These are phyloP conservation scores for Syngnathus scovelli DNA, from an alignment of 2,113 vertebrate species.

Conservation along the genomic window DNA sequence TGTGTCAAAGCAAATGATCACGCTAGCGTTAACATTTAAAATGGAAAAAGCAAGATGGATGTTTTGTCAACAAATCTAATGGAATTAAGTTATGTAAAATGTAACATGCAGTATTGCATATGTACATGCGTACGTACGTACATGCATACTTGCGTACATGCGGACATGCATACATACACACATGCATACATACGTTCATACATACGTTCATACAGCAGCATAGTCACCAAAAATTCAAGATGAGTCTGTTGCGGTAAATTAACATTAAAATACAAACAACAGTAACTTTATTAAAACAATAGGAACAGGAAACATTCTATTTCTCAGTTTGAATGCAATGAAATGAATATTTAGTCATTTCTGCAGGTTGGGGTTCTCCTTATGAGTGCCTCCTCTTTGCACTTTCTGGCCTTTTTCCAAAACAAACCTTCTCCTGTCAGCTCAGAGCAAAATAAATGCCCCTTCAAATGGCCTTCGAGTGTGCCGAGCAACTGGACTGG, in stretches of 20 bases:
- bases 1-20: constrained; percentile 18
- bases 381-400: not conserved
- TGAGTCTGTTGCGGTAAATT: no score
- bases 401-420: not conserved
- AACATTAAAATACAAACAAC: no score
- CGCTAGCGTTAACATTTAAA: constrained; percentile 3
- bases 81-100: not conserved
- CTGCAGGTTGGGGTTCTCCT: not conserved
- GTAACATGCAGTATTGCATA: not conserved
- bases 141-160: no score
- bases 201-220: no score
- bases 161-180: no score
- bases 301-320: no score
- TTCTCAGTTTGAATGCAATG: no score
- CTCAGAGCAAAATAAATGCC: constrained; percentile 10
- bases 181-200: no score
- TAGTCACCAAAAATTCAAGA: no score
- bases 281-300: no score
- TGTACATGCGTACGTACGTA: no score
- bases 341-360: not conserved
- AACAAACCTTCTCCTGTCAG: constrained; percentile 15
- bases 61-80: not conserved
- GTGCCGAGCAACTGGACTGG: constrained; percentile 20
- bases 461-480: constrained; percentile 18
- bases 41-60: not conserved